Percentiles rank a stretch among this genome's conserved stretches.
Evolutionary conservation across 1,140 invertebrate species (phyloP).

Genomic region (Scaptomyza graminum): DNA sequence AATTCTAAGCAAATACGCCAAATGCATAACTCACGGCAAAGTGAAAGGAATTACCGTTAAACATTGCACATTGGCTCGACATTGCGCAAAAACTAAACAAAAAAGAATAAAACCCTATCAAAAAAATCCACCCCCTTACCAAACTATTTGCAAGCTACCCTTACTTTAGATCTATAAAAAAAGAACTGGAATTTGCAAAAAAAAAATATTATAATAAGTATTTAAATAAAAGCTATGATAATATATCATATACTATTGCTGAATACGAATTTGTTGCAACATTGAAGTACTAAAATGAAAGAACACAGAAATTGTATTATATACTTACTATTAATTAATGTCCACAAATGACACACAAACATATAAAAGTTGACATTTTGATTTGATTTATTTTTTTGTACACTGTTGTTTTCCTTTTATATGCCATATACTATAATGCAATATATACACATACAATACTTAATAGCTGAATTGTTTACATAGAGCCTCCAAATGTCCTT

Average conservation of each 20-base stretch:
- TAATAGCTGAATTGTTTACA: constrained; percentile 55
- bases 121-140: constrained; percentile 15
- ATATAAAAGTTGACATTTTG: constrained; percentile 61
- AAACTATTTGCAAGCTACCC: constrained; percentile 21
- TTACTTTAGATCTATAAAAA: constrained; percentile 29
- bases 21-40: constrained; percentile 30
- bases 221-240: constrained; percentile 22
- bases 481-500: constrained; percentile 62
- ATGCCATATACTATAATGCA: constrained; percentile 30
- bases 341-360: constrained; percentile 60
- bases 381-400: constrained; percentile 29
- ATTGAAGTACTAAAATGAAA: constrained; percentile 77
- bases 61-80: constrained; percentile 60
- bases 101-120: constrained; percentile 53
- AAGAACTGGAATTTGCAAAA: constrained; percentile 74
- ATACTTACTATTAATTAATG: constrained; percentile 58
- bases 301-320: constrained; percentile 66
- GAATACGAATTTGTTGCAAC: constrained; percentile 80
- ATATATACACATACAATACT: constrained; percentile 33
- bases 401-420: constrained; percentile 42
- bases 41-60: constrained; percentile 37
- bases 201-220: constrained; percentile 25
- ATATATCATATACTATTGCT: constrained; percentile 45
- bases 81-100: constrained; percentile 41
- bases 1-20: constrained; percentile 28